A percentile compares a stretch with the other conserved stretches of the same genome.
Evolutionary conservation across 2,888 invertebrate genomes (phyloP).

Genomic region (Xylophagus ater): DNA sequence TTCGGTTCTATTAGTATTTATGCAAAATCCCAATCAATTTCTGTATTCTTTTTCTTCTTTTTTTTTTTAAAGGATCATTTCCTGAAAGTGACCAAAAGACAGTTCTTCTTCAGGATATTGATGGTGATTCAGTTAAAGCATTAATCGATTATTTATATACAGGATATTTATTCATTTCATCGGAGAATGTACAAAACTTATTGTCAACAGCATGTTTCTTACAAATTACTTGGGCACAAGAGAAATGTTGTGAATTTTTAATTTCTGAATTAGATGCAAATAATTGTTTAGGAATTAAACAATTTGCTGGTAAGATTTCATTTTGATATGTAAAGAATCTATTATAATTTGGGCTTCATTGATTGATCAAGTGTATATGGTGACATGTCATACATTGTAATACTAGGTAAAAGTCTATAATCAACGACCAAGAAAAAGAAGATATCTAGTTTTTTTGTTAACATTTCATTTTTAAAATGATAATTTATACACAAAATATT

Average conservation of each 20-base stretch:
- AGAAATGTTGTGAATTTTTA: constrained; percentile 23
- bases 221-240: constrained; percentile 23
- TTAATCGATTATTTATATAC: constrained; percentile 26
- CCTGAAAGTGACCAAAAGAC: constrained; percentile 22
- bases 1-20: too few relatives aligned
- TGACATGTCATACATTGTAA: too few relatives aligned
- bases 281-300: constrained; percentile 25
- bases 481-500: too few relatives aligned
- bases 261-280: constrained; percentile 20
- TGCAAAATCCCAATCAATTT: too few relatives aligned
- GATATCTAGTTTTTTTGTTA: too few relatives aligned
- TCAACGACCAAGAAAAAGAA: too few relatives aligned
- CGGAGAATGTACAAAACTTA: constrained; percentile 22
- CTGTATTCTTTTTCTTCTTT: background rate
- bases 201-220: constrained; percentile 23
- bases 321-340: too few relatives aligned
- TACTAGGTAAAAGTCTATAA: too few relatives aligned
- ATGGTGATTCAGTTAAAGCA: constrained; percentile 20
- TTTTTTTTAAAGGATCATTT: constrained; percentile 20
- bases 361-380: too few relatives aligned
- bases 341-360: too few relatives aligned
- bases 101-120: constrained; percentile 23
- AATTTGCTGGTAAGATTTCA: constrained; percentile 21
- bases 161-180: constrained; percentile 20
- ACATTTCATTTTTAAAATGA: too few relatives aligned